Percentiles rank a stretch among this genome's conserved stretches.
Evolutionary conservation across 1,140 invertebrate species (phyloP).

Genomic region (Nephila pilipes): DNA sequence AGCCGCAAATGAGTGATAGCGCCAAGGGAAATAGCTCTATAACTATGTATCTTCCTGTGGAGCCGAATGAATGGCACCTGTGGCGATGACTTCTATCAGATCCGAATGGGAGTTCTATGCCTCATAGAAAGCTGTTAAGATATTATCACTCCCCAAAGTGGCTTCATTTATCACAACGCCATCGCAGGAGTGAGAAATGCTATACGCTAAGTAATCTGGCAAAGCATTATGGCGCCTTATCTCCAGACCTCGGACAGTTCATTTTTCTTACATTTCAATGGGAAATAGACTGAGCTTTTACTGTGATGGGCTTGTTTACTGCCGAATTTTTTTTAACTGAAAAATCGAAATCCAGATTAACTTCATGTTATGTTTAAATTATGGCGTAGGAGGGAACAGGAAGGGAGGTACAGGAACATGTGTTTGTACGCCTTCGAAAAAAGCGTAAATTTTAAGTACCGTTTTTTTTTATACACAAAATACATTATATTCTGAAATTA

Average conservation of each 20-base stretch:
- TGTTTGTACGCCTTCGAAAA: too few relatives aligned
- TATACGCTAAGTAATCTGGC: not conserved
- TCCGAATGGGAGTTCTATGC: not conserved
- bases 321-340: not conserved
- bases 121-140: conserved; percentile 31
- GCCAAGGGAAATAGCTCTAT: not conserved
- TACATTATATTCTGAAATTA: too few relatives aligned
- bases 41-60: not conserved
- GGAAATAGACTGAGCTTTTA: not conserved
- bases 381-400: too few relatives aligned
- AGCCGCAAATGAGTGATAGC: too few relatives aligned
- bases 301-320: not conserved
- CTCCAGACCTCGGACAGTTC: not conserved
- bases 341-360: not conserved
- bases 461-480: too few relatives aligned
- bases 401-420: too few relatives aligned
- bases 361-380: not conserved
- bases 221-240: not conserved
- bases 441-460: too few relatives aligned
- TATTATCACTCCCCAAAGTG: conserved; percentile 1
- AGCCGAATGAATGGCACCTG: not conserved
- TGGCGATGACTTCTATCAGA: not conserved
- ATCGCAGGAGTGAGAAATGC: not conserved
- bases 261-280: not conserved
- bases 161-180: not conserved